Conservation (phyloP, 2,113 vertebrate genomes). For the Tetrax tetrax region DNA sequence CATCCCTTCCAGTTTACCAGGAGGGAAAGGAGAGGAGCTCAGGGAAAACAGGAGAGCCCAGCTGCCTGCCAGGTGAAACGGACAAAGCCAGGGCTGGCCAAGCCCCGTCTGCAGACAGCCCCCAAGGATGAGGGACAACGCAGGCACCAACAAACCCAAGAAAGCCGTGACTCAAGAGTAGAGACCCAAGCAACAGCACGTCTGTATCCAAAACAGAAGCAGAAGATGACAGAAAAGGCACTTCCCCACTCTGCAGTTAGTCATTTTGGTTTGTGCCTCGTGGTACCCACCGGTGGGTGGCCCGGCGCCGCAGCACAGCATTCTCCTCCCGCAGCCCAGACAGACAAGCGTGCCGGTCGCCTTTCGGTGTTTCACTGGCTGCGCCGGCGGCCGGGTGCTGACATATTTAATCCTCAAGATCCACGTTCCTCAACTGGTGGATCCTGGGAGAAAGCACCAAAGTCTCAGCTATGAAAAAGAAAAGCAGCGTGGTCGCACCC, state of each 20-base stretch:
- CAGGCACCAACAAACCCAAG: not conserved
- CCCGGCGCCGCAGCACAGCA: not conserved
- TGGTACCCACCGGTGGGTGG: accelerated
- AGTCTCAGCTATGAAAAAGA: not conserved
- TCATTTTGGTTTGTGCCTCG: not conserved
- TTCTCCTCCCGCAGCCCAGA: not conserved
- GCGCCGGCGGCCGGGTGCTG: not conserved
- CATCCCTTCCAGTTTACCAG: not conserved
- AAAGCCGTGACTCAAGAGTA: not conserved
- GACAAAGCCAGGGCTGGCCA: not conserved
- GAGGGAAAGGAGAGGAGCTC: not conserved
- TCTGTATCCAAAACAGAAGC: not conserved
- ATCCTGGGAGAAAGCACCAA: not conserved
- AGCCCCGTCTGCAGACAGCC: accelerated
- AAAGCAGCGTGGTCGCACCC: not conserved
- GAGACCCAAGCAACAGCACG: accelerated
- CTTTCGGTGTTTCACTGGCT: accelerated
- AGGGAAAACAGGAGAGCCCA: not conserved
- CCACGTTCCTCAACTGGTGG: accelerated
- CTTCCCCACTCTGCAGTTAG: not conserved
- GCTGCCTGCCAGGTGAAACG: not conserved
- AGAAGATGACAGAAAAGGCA: not conserved
- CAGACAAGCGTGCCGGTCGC: not conserved
- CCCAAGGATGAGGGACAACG: not conserved
- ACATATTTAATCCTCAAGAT: not conserved